Evolutionary conservation across 1,140 invertebrate genomes (phyloP).

Genomic region (Matsumurasca onukii): DNA sequence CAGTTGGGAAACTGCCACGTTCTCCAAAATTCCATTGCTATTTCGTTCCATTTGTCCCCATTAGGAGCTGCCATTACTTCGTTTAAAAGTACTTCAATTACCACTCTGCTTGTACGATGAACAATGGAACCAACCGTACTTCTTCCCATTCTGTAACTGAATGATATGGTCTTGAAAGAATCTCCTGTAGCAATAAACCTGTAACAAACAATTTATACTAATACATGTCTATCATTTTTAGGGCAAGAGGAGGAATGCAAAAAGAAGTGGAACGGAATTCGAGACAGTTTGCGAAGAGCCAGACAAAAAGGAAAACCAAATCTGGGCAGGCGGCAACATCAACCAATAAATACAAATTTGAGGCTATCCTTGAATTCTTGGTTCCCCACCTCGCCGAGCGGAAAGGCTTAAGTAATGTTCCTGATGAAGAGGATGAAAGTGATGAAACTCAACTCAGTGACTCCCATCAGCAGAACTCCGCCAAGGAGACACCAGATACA

Average conservation of each 20-base stretch:
- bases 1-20: neutral
- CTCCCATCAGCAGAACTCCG: slow-evolving; percentile 7
- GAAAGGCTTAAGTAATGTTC: slow-evolving; percentile 33
- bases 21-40: neutral
- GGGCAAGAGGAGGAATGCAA: slow-evolving; percentile 35
- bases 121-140: slow-evolving; percentile 29
- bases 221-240: slow-evolving; percentile 20
- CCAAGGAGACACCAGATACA: slow-evolving; percentile 24
- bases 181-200: slow-evolving; percentile 33
- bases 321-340: slow-evolving; percentile 31
- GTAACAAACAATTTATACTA: slow-evolving; percentile 31
- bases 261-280: slow-evolving; percentile 34
- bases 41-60: neutral
- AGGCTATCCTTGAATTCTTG: slow-evolving; percentile 32
- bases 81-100: neutral
- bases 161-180: slow-evolving; percentile 33
- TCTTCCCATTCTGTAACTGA: slow-evolving; percentile 34
- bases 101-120: neutral
- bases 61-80: neutral
- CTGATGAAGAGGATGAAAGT: slow-evolving; percentile 23
- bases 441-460: slow-evolving; percentile 3
- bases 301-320: slow-evolving; percentile 31
- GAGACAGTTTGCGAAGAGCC: slow-evolving; percentile 34
- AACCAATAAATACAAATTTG: slow-evolving; percentile 35
- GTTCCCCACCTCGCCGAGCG: too few species aligned